Evolutionary conservation across 1,140 invertebrate species (phyloP), one percentile per base, ranked within the genome.

Genomic region (Cylas formicarius): DNA sequence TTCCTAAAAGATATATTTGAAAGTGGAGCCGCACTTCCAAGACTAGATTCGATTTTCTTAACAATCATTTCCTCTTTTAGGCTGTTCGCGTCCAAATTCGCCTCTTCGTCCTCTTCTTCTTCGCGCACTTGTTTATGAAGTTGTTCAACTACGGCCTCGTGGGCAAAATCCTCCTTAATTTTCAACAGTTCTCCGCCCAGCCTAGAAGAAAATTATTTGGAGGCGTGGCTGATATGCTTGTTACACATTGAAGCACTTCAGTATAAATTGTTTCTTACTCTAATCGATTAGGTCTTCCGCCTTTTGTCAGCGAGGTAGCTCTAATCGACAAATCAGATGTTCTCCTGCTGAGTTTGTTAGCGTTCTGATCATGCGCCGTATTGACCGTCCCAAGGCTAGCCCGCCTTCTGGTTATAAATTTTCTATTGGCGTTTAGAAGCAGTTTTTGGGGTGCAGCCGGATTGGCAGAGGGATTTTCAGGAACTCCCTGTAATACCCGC

Each of bases 311-410:
- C 11, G 55, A 35, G 32, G 45, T 44, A 27, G 58, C 48, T 43
- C 58, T 29, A 31, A 61, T 33, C 8, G 44, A 50, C 21, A 62
- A 27, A 38, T 63, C 62, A 0, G 60, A 60, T 11, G 52, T 58
- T 43, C 62, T 51, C 29, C 61, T 52, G n/a, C 48, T 56, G 9
- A 64, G 45, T 45, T 50, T 59, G 24, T n/a, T n/a, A 48, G 41
- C 2, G 32, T 32, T 29, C 56, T 50, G 20, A 32, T 37, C 29
- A 11, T 22, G 37, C 48, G 48, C n/a, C 22, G 29, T 10, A 47
- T 49, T 44, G 3, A 63, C 44, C 11, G 55, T 59, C 13, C 60
- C 61, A 22, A 65, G 63, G 44, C 61, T 65, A 1, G 64, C 64
- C 16, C 64, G 36, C 46, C 64, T 37, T 41, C 48, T 54, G 21